Evolutionary conservation across 2,113 vertebrate genomes (phyloP).

Genomic region (Bothrops jararaca): DNA sequence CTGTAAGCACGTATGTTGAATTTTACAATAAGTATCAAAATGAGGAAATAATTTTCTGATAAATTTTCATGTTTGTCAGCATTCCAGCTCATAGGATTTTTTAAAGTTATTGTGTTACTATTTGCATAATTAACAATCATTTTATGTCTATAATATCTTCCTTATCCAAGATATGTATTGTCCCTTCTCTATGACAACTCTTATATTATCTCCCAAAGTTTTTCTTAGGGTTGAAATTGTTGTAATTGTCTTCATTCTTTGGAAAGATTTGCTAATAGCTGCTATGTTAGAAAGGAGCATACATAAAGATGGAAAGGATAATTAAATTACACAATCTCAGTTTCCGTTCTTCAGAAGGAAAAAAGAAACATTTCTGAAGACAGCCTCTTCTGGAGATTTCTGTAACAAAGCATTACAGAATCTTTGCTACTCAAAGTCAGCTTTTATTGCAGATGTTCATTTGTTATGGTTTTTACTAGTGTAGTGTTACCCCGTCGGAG

Average conservation of each 20-base stretch:
- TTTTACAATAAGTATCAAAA: slow-evolving; percentile 52
- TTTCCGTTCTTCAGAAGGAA: background rate
- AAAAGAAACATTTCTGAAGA: background rate
- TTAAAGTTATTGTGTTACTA: background rate
- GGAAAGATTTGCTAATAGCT: background rate
- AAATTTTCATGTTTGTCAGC: slow-evolving; percentile 27
- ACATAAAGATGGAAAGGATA: background rate
- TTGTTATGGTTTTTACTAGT: background rate
- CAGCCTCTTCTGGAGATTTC: background rate
- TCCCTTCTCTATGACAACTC: background rate
- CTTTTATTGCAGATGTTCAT: background rate
- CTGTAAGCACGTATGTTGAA: slow-evolving; percentile 47
- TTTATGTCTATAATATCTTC: background rate
- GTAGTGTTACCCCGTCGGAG: too few relatives aligned
- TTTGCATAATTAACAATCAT: slow-evolving; percentile 2
- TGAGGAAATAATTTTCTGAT: slow-evolving; percentile 59
- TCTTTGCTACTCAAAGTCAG: background rate
- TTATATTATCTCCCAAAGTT: background rate
- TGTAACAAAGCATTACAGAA: background rate
- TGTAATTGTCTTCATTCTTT: background rate
- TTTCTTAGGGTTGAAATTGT: background rate
- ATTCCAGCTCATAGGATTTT: background rate
- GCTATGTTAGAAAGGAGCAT: background rate
- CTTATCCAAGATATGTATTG: background rate
- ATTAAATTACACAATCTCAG: background rate